These are phyloP conservation scores for Ochropacha duplaris DNA, from an alignment of 2,888 invertebrate genomes.

Conservation along the genomic window DNA sequence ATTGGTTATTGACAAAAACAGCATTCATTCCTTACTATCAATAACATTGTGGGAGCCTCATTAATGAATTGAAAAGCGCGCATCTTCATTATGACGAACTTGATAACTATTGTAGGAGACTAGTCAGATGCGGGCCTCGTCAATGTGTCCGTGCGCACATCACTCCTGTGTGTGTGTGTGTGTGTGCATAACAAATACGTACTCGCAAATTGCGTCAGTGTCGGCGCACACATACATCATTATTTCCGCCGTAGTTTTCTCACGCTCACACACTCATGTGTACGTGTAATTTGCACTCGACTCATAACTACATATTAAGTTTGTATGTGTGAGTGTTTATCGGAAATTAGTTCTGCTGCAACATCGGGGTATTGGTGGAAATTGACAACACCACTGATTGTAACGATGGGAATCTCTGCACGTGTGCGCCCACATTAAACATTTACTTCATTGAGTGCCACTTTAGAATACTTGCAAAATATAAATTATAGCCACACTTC, in stretches of 20 bases:
- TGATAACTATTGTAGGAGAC: conserved; percentile 66
- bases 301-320: conserved; percentile 46
- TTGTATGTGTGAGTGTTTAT: conserved; percentile 66
- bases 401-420: conserved; percentile 68
- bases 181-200: conserved; percentile 31
- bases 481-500: conserved; percentile 53
- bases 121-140: conserved; percentile 65
- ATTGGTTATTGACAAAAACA: conserved; percentile 63
- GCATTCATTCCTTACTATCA: conserved; percentile 60
- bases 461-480: conserved; percentile 55
- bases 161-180: conserved; percentile 31
- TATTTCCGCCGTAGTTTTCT: conserved; percentile 77
- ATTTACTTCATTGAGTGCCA: conserved; percentile 56
- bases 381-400: conserved; percentile 71
- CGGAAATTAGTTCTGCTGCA: conserved; percentile 76
- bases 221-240: conserved; percentile 56
- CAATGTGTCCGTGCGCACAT: conserved; percentile 47
- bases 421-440: conserved; percentile 67
- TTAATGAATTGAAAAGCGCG: conserved; percentile 74
- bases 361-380: conserved; percentile 67
- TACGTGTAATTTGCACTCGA: conserved; percentile 67
- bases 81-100: conserved; percentile 72
- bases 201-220: conserved; percentile 55
- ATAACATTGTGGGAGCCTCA: conserved; percentile 69
- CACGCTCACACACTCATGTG: conserved; percentile 73